These are phyloP conservation scores for Chroicocephalus ridibundus DNA, from an alignment of 2,113 vertebrate genomes.

Conservation along the genomic window DNA sequence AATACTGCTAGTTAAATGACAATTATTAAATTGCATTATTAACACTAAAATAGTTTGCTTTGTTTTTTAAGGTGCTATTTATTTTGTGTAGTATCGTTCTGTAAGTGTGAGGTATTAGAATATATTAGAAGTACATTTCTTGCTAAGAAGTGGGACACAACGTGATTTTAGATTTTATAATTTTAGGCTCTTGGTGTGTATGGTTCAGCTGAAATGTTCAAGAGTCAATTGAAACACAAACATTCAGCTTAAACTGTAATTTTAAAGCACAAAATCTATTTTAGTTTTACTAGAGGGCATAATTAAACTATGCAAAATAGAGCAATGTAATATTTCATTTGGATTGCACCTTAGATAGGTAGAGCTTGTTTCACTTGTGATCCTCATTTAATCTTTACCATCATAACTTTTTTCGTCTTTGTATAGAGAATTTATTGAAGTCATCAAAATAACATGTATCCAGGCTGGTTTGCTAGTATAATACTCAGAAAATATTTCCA, in stretches of 20 bases:
- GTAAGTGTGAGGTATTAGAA: background rate
- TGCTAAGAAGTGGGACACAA: background rate
- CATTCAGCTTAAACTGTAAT: background rate
- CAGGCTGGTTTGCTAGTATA: background rate
- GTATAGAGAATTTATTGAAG: background rate
- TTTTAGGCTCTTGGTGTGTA: background rate
- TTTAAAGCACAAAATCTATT: background rate
- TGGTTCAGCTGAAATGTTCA: background rate
- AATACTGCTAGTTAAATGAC: background rate
- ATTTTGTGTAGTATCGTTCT: background rate
- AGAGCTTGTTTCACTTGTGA: slow-evolving; percentile 17
- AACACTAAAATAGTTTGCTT: background rate
- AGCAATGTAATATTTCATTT: background rate
- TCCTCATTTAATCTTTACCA: background rate
- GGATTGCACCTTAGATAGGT: background rate
- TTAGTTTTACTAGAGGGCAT: background rate
- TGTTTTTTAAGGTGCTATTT: background rate
- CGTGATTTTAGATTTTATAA: background rate
- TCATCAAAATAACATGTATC: background rate
- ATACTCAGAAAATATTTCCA: background rate
- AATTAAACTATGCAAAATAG: background rate
- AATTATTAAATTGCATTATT: background rate
- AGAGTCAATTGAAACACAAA: background rate
- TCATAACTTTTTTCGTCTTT: background rate
- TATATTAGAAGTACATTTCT: background rate